phyloP scores from a whole-genome alignment of 2,797 vertebrate genomes.

The Thamnophis elegans region DNA sequence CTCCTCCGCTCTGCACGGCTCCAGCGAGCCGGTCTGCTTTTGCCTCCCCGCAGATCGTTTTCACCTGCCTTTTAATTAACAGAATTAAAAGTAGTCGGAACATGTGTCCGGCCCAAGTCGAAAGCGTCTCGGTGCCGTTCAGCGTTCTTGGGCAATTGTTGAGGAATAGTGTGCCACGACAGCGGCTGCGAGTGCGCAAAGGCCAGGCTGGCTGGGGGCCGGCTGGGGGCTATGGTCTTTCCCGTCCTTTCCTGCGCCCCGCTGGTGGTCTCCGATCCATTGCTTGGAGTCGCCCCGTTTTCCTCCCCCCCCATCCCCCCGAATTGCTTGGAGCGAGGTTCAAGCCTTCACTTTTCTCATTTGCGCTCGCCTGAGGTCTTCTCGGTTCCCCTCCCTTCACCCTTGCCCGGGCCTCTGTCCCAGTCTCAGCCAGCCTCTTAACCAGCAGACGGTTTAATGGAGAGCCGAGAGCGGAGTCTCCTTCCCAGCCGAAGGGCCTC shows the following conservation, averaged over 20 bases:
- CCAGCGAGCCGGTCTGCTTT: neutral
- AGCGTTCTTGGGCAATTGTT: neutral
- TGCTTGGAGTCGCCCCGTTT: neutral
- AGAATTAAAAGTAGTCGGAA: neutral
- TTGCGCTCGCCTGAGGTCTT: neutral
- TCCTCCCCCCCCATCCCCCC: neutral
- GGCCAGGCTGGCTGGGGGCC: neutral
- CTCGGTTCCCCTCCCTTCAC: too few relatives aligned
- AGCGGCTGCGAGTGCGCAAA: neutral
- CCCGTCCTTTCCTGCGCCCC: neutral
- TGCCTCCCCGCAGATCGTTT: neutral
- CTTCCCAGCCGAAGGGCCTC: neutral
- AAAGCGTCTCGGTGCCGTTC: neutral
- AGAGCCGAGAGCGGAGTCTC: neutral
- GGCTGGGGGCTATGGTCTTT: neutral
- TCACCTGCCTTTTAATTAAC: slow-evolving; percentile 2
- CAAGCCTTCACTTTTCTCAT: neutral
- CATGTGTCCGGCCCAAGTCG: neutral
- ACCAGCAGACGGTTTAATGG: neutral
- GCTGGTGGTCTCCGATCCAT: neutral
- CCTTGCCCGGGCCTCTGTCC: neutral
- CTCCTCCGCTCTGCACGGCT: neutral
- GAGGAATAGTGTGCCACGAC: neutral
- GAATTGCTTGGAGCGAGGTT: neutral
- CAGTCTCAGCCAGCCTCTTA: neutral